Base-by-base conservation (phyloP, 35 echinoderm and acorn worm genomes). In the Ptychodera flava region DNA sequence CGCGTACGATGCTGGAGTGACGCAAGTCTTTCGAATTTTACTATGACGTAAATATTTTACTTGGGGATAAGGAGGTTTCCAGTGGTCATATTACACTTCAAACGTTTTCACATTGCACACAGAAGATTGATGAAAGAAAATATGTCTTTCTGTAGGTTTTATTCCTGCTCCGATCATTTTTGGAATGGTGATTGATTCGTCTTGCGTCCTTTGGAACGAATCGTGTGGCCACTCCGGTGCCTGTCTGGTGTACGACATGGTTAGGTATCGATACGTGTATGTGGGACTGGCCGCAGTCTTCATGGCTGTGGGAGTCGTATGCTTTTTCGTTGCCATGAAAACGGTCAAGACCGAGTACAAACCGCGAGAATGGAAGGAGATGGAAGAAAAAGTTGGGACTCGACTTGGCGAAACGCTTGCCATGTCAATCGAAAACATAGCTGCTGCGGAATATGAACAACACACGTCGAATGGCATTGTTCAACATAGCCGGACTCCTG, bases 191-290 rank as follows among this genome's bases (percentile, higher is more conserved):
- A 94, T 94, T 76, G 85, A 91, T 33, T 85, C 85, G 1, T 15
- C 86, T 10, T 94, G 93, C 53, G 31, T 91, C 15, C 30, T 91
- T 34, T 91, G 90, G 31, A 89, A 94, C 31, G 81, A 86, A 33
- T 83, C 79, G 0, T 94, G 93, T 83, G 89, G 77, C 16, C 35
- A 33, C 1, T 81, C 34, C 0, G 93, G 93, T 1, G 87, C 38
- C 29, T 94, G 93, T 81, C 33, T 84, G 2, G 82, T 94, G 22
- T 94, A 94, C 86, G 93, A 94, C 37, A 84, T 94, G 15, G 86
- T 84, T 77, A 30, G 28, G 29, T 94, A 88, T 79, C 85, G 89
- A 27, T 86, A 84, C 75, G 27, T 79, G 6, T 87, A 86, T 31
- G 31, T 77, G 15, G 88, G 88, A 16, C 28, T 89, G 34, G 34